Percentiles rank a stretch among this genome's conserved stretches.
Conservation (phyloP, 2,113 vertebrate species). For the Propithecus coquereli region DNA sequence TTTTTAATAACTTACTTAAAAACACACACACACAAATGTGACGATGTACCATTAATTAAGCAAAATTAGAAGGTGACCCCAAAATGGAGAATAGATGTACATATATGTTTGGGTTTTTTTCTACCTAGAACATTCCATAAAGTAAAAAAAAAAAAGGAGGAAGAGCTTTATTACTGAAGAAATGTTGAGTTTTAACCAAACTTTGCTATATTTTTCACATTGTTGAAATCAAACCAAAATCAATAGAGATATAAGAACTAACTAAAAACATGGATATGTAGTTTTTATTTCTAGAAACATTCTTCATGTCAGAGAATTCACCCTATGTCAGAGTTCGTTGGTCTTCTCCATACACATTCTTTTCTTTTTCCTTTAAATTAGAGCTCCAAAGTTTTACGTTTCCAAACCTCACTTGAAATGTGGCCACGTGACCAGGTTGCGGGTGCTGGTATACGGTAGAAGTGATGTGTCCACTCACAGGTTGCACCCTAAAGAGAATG, state of each 20-base stretch:
- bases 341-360: background rate
- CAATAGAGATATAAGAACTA: background rate
- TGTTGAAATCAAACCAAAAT: background rate
- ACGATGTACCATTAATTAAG: background rate
- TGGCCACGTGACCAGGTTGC: background rate
- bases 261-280: background rate
- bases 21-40: background rate
- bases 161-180: background rate
- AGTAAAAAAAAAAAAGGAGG: background rate
- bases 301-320: background rate
- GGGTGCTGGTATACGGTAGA: background rate
- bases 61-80: background rate
- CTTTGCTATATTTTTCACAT: background rate
- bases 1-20: conserved; percentile 52
- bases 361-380: background rate
- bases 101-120: background rate
- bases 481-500: background rate
- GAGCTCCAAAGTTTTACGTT: background rate
- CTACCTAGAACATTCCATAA: background rate
- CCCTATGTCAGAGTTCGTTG: background rate
- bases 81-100: background rate
- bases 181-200: background rate
- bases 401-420: background rate
- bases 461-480: background rate
- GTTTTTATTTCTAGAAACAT: background rate